phyloP scores from a whole-genome alignment of 2,113 vertebrate species.

The Atherinomorus stipes region DNA sequence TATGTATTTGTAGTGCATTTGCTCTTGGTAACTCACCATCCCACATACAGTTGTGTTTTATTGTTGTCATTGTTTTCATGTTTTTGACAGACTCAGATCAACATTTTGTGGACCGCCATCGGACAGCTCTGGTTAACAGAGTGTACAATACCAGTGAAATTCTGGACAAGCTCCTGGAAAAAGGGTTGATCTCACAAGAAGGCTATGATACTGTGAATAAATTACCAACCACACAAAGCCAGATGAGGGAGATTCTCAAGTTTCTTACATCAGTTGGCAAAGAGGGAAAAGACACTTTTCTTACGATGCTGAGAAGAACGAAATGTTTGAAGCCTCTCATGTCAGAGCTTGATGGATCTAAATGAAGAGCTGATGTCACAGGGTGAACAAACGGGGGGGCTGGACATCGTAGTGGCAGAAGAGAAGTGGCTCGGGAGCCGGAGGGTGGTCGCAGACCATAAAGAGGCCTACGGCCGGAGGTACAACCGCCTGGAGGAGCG shows the following conservation, averaged over 20 bases:
- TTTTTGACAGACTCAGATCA: background rate
- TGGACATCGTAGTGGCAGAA: too few relatives aligned
- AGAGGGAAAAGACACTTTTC: constrained; percentile 4
- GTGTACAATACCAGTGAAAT: background rate
- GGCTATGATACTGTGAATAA: accelerated
- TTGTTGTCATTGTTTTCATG: background rate
- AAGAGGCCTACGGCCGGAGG: too few relatives aligned
- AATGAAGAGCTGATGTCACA: too few relatives aligned
- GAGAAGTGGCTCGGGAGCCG: too few relatives aligned
- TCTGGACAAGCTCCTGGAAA: background rate
- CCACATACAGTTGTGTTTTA: background rate
- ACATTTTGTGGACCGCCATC: background rate
- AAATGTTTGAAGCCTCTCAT: constrained; percentile 3
- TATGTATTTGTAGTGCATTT: too few relatives aligned
- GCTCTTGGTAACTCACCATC: too few relatives aligned
- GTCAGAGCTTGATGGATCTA: background rate
- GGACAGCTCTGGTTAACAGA: constrained; percentile 13
- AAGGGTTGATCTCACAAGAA: background rate
- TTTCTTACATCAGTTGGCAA: background rate
- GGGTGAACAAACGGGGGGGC: too few relatives aligned
- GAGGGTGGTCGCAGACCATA: too few relatives aligned
- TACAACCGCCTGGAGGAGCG: too few relatives aligned
- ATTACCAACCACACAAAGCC: background rate
- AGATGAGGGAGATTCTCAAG: constrained; percentile 14
- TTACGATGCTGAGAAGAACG: background rate